Percentiles rank a stretch among this genome's conserved stretches.
Evolutionary conservation across 2,113 vertebrate species (phyloP).

Genomic region (Corythaixoides concolor): DNA sequence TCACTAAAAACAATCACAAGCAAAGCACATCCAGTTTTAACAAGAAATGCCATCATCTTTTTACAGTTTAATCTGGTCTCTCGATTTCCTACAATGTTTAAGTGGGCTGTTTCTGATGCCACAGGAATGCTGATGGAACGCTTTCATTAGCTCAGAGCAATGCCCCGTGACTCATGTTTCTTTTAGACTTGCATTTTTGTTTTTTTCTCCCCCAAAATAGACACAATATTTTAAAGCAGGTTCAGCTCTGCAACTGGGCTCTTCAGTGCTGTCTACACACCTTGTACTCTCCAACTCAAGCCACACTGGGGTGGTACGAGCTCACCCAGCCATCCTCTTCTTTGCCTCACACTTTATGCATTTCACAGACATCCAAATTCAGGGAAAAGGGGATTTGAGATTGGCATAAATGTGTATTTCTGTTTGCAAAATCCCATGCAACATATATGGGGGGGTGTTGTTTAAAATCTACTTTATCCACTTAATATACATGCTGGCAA

Average conservation of each 20-base stretch:
- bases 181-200: background rate
- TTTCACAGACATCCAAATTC: background rate
- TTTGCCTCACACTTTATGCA: background rate
- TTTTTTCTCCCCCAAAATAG: background rate
- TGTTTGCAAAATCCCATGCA: background rate
- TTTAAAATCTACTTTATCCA: background rate
- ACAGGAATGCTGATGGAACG: conserved; percentile 36
- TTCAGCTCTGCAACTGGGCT: background rate
- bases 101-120: background rate
- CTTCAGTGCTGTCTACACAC: background rate
- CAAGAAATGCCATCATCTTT: background rate
- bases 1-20: background rate
- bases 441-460: background rate
- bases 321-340: background rate
- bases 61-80: background rate
- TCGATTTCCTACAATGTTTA: background rate
- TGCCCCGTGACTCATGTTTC: background rate
- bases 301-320: background rate
- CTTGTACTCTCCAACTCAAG: background rate
- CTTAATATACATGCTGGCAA: background rate
- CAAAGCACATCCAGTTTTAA: background rate
- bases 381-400: background rate
- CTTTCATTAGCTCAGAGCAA: conserved; percentile 41
- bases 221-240: background rate
- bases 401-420: background rate